Evolutionary conservation across 2,888 invertebrate species (phyloP).

Genomic region (Mallateleia sp.): DNA sequence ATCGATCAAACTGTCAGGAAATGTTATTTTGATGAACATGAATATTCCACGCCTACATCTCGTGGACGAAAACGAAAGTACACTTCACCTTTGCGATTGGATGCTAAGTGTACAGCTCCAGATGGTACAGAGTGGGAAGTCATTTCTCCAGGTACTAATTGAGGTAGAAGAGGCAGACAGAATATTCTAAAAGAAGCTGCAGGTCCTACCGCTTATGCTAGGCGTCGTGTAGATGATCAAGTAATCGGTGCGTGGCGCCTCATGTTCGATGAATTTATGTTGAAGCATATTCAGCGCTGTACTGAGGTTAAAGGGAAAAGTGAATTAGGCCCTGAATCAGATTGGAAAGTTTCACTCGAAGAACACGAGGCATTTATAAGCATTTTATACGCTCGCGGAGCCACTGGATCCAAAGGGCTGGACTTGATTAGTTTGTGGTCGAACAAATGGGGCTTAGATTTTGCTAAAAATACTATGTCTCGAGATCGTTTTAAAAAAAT

Average conservation of each 20-base stretch:
- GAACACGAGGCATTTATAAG: conserved; percentile 74
- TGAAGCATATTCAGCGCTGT: conserved; percentile 72
- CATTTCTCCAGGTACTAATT: neutral
- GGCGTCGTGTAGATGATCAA: neutral
- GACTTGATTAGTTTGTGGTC: conserved; percentile 69
- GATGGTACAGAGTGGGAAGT: conserved; percentile 3
- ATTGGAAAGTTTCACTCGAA: conserved; percentile 35
- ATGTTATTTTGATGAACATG: neutral
- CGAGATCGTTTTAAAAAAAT: conserved; percentile 79
- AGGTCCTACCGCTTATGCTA: neutral
- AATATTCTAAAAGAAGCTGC: neutral
- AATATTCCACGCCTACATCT: neutral
- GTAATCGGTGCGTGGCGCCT: conserved; percentile 12
- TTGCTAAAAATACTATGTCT: conserved; percentile 80
- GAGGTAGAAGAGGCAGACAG: neutral
- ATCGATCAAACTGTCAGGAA: no score
- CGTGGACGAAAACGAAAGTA: neutral
- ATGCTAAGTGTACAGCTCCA: neutral
- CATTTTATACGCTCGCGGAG: conserved; percentile 79
- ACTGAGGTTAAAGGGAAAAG: conserved; percentile 71
- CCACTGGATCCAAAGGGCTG: neutral
- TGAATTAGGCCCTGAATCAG: neutral
- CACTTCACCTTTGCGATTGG: neutral
- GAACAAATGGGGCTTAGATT: conserved; percentile 78
- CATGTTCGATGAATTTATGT: conserved; percentile 63